These are phyloP conservation scores for Mormyrus proboscirostris DNA, from an alignment of 2,797 vertebrate genomes.

Conservation along the genomic window DNA sequence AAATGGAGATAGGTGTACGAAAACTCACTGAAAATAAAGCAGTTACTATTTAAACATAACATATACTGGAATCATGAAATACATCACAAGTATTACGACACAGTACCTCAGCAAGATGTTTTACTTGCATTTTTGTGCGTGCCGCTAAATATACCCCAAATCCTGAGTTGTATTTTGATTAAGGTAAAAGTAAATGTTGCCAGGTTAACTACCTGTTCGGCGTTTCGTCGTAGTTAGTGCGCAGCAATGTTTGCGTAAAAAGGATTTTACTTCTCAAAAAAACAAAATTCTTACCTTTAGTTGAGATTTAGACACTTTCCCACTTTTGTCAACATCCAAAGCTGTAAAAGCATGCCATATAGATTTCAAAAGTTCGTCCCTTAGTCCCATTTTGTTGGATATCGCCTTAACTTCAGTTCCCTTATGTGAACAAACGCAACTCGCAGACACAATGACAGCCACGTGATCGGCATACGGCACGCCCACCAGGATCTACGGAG, in stretches of 20 bases:
- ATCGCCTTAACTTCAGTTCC: neutral
- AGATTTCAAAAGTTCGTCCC: conserved; percentile 83
- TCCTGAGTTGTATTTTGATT: neutral
- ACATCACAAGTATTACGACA: neutral
- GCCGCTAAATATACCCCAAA: neutral
- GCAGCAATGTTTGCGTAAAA: neutral
- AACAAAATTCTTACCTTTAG: conserved; percentile 74
- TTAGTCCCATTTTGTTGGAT: conserved; percentile 56
- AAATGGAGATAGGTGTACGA: neutral
- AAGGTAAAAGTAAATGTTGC: neutral
- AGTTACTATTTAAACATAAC: neutral
- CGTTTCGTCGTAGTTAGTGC: neutral
- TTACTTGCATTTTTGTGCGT: neutral
- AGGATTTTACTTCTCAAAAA: neutral
- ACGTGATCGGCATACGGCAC: conserved; percentile 43
- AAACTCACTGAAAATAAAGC: neutral
- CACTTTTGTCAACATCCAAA: conserved; percentile 84
- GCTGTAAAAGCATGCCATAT: conserved; percentile 97
- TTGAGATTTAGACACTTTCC: conserved; percentile 97
- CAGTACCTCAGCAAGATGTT: neutral
- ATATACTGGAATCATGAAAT: neutral
- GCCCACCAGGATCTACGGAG: conserved; percentile 14
- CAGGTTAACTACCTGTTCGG: neutral
- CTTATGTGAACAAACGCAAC: neutral
- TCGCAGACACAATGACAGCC: conserved; percentile 32